Evolutionary conservation across 2,888 invertebrate genomes (phyloP).

Genomic region (Carterocephalus palaemon): DNA sequence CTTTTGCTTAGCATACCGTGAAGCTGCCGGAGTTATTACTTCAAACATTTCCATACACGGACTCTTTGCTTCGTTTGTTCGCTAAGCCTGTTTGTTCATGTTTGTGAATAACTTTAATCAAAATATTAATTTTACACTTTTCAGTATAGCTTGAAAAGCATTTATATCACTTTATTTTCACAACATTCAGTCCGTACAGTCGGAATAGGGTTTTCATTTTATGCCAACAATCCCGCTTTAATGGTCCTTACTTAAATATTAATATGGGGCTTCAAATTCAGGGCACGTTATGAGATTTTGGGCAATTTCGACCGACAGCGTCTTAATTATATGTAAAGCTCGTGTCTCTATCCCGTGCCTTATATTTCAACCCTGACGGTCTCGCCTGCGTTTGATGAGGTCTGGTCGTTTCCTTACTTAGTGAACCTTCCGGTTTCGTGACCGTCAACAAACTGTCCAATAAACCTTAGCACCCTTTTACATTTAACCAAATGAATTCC

Average conservation of each 20-base stretch:
- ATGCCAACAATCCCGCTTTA: conserved; percentile 4
- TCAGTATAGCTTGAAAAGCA: too few species aligned
- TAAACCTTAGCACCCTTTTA: conserved; percentile 7
- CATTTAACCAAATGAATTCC: conserved; percentile 3
- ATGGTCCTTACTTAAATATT: conserved; percentile 10
- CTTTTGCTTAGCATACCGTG: conserved; percentile 4
- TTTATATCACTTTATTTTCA: too few species aligned
- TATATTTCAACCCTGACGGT: conserved; percentile 10
- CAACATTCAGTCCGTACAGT: too few species aligned
- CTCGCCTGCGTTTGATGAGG: conserved; percentile 11
- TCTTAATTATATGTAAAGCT: conserved; percentile 25
- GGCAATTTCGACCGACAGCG: conserved; percentile 15
- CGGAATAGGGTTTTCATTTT: background rate
- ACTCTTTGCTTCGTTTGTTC: background rate
- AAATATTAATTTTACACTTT: too few species aligned
- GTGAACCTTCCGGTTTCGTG: conserved; percentile 10
- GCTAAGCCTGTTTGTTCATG: background rate
- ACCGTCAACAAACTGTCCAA: conserved; percentile 12
- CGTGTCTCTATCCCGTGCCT: conserved; percentile 19
- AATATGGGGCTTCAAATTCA: conserved; percentile 15
- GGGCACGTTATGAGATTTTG: conserved; percentile 19
- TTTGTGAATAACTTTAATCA: too few species aligned
- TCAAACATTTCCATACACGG: background rate
- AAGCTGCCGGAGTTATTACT: background rate
- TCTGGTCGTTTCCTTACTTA: conserved; percentile 10